Base-by-base conservation (phyloP, 1,140 invertebrate species). In the Idris sp. region DNA sequence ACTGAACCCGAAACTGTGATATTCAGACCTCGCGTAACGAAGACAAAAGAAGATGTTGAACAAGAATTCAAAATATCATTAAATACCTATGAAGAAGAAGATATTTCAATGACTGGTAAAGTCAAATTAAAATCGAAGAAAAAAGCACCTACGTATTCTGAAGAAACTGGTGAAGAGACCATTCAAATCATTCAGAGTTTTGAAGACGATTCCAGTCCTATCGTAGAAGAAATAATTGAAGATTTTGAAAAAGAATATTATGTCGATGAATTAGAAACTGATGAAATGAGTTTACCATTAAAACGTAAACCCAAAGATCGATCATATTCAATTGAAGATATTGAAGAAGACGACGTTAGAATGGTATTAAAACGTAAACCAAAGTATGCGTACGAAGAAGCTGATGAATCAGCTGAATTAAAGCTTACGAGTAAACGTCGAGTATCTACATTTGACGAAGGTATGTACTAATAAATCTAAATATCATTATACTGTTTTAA, bases 61-160 rank as follows among this genome's bases (percentile, higher is more conserved):
- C 93, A 95, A 87, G 93, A 95, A 86, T 95, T 95, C 81, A 94
- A 92, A 81, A 95, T 95, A 72, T 92, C 93, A 16, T 85, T 94
- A 36, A 92, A 94, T 85, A 92, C 92, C 0, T 95, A 95, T 83
- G 93, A 93, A 36, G 94, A 95, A 87, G 94, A 95, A 88, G 93
- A 95, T 84, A 93, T 95, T 65, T 93, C 93, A 3, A 92, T 95
- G 91, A 92, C 92, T 7, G 92, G 93, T 56, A 95, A 93, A 86
- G 91, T 95, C 2, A 93, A 92, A 86, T 67, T 95, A n/a, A 94
- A 90, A 68, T 85, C 92, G 76, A 92, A 92, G 28, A 91, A 90
- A 81, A 89, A 88, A 54, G 90, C 90, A 51, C 87, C 88, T 43
- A 93, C 93, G 4, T 94, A 91, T 83, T 90, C 88, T 5, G 93